Percentiles rank a stretch among this genome's conserved stretches.
These are phyloP conservation scores for Eupithecia vulgata DNA, from an alignment of 2,888 invertebrate genomes.

Conservation along the genomic window DNA sequence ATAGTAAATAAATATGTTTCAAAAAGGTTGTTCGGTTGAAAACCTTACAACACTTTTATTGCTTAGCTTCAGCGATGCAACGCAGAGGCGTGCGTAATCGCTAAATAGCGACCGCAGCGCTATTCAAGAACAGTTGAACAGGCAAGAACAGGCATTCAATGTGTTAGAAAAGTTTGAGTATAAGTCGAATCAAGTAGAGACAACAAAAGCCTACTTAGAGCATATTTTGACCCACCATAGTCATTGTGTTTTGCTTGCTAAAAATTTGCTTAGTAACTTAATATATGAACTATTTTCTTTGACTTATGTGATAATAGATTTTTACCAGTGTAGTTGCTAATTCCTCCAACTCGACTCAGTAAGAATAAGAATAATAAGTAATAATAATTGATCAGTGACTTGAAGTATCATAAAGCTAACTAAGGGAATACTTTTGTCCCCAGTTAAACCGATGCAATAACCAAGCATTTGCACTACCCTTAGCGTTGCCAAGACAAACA, in stretches of 20 bases:
- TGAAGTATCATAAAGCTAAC: neutral
- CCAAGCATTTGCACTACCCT: constrained; percentile 69
- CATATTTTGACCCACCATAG: neutral
- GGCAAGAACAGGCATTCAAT: too few species aligned
- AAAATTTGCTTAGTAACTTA: neutral
- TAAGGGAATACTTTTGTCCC: neutral
- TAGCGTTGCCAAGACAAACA: constrained; percentile 47
- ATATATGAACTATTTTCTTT: neutral
- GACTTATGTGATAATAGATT: neutral
- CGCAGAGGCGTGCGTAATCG: too few species aligned
- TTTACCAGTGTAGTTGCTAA: neutral
- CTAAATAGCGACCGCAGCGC: too few species aligned
- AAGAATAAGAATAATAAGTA: too few species aligned
- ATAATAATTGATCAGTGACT: too few species aligned
- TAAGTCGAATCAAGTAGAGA: neutral
- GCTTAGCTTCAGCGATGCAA: neutral
- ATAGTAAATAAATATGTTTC: too few species aligned
- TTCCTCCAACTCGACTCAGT: neutral
- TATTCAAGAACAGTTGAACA: neutral
- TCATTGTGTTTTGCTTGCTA: neutral
- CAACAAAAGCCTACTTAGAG: neutral
- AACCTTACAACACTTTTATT: neutral
- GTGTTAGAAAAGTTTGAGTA: neutral
- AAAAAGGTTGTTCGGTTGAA: too few species aligned
- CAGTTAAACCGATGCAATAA: constrained; percentile 71